Evolutionary conservation across 92 coral and sea anemone species (phyloP), one percentile per base, ranked within the genome.

Genomic region (Bergia sp.): DNA sequence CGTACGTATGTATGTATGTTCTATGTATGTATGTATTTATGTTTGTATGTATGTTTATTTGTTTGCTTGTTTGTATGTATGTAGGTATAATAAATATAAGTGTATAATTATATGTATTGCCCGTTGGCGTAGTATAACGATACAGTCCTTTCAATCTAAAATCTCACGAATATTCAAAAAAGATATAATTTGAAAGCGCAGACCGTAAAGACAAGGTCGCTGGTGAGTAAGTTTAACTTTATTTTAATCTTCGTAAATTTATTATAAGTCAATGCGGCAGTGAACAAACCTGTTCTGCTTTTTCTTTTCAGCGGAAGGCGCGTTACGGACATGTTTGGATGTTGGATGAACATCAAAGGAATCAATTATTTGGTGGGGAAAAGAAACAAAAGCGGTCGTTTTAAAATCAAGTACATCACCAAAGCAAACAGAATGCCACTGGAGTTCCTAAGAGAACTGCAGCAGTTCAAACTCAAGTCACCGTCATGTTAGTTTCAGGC

Each of bases 271-370:
- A 29, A 29, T 29, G 29, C 29, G 29, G 29, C 29, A 61, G 8
- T 16, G 5, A 61, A 61, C 23, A 18, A 20, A 61, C n/a, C 23
- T 61, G n/a, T 61, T 21, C 69, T 79, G 16, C 18, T 71, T 41
- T 65, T 20, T 0, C 6, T 82, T 66, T 66, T 41, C 78, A 84
- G 87, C 21, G 43, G 87, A 84, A 84, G 41, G 50, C 87, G 87
- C 55, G 87, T 71, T 5, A 84, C 87, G 23, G 87, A 84, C 65
- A 84, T 84, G 78, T 84, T 84, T 84, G 87, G 87, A 21, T 84
- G 87, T 84, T 71, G 79, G 87, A 84, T 84, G 87, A 84, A 84
- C 49, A 84, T 84, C 47, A 84, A 29, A 73, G 87, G 87, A 47
- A 29, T 47, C 20, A 84, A 84, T 38, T 84, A 69, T 47, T 84